phyloP scores from a whole-genome alignment of 2,888 invertebrate genomes.

The Drosophila prolongata region DNA sequence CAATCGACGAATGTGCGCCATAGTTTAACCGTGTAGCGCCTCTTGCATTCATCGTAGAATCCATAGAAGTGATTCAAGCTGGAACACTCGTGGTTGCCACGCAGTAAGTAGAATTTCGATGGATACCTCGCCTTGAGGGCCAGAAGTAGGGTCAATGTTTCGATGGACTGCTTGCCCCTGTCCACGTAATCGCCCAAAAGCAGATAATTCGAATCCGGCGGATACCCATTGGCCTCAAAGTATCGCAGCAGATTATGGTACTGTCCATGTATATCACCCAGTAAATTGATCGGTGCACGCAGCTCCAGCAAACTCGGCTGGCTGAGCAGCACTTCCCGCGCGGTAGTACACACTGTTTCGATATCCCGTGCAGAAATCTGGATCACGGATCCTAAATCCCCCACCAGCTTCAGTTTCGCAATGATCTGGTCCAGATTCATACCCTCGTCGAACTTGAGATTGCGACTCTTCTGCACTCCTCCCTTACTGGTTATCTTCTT shows the following conservation, averaged over 20 bases:
- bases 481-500: not conserved
- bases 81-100: conserved; percentile 98
- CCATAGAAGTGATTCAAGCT: conserved; percentile 98
- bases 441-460: conserved; percentile 13
- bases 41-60: conserved; percentile 98
- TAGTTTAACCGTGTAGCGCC: conserved; percentile 96
- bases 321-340: conserved; percentile 97
- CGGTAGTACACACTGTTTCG: conserved; percentile 96
- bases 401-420: conserved; percentile 20
- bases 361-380: conserved; percentile 98
- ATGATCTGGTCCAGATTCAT: conserved; percentile 51
- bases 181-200: conserved; percentile 92
- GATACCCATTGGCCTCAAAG: conserved; percentile 98
- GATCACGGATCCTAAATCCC: conserved; percentile 89
- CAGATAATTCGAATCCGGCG: conserved; percentile 98
- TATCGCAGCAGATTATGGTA: conserved; percentile 97
- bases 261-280: conserved; percentile 98
- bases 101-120: conserved; percentile 96
- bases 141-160: conserved; percentile 97
- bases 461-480: not conserved
- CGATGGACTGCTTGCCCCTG: conserved; percentile 95
- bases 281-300: conserved; percentile 98
- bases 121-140: conserved; percentile 99
- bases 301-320: conserved; percentile 98
- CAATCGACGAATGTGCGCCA: conserved; percentile 99